Evolutionary conservation across 2,888 invertebrate genomes (phyloP), one percentile per base, ranked within the genome.

Genomic region (Drosophila pseudotakahashii): DNA sequence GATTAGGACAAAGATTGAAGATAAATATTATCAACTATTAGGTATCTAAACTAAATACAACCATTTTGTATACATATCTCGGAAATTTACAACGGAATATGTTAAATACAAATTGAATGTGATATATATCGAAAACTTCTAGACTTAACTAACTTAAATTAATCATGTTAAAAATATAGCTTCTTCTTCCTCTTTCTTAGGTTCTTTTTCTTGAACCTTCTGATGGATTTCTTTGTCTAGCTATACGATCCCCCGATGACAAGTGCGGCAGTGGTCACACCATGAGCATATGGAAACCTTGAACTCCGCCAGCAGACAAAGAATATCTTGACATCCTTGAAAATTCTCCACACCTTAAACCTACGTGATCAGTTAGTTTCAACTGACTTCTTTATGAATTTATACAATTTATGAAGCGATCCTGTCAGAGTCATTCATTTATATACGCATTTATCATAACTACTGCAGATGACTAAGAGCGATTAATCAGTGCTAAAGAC

Each of bases 201-300:
- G n/a, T n/a, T n/a, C n/a, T n/a, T n/a, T 19, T 19, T 19, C 19
- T 2, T 19, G 19, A 14, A 47, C 10, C n/a, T 19, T 16, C 3
- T 34, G 48, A 34, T 48, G 16, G 16, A 34, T 32, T 48, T 32
- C 48, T 48, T 48, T 48, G 48, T 48, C 48, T 48, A 34, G 32
- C 2, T 16, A 3, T 4, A 3, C 7, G 16, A 3, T 34, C 4
- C 34, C 32, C 48, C 11, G 48, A 16, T 48, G 48, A 48, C 13
- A 19, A 48, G 13, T 34, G 13, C 16, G 19, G 16, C 16, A 13
- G 16, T 32, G 34, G 14, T 6, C 48, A 11, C 48, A 34, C 48
- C 48, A 13, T 19, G 32, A 19, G 6, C 0, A 7, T 34, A 34
- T 13, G 16, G 16, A 48, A 16, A 7, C 48, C 48, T 48, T 48